Base-by-base conservation (phyloP, 2,797 vertebrate genomes). In the Thaleichthys pacificus region DNA sequence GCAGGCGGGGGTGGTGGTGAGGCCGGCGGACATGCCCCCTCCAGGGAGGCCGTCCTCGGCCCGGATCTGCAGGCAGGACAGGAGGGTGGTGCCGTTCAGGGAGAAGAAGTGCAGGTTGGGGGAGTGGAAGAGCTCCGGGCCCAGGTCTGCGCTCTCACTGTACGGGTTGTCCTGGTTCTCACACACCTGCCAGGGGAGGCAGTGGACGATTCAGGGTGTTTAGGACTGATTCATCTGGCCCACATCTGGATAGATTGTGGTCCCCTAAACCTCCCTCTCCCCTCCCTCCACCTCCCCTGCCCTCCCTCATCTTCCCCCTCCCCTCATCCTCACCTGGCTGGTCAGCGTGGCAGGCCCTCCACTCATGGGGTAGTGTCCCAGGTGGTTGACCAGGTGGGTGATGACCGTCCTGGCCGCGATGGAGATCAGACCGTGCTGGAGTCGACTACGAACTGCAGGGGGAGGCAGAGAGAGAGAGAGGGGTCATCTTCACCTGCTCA, bases 131-230 rank as follows among this genome's bases (percentile, higher is more conserved):
- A 99, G 97, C 78, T 99, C 96, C 54, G 96, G 95, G 77, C 96
- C 96, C 56, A 99, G 96, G 84, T 99, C 98, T 28, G 93, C 87
- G 63, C 94, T 96, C 86, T 97, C 96, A 79, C 94, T 96, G 88
- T 95, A 98, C 0, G 97, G 96, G 85, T 99, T 99, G 91, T 99
- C 98, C 0, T 98, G 97, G 90, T 97, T 98, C 89, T 99, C 98
- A 89, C 96, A 98, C 76, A 99, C 94, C 93, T 92, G 35, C 32
- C 42, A 1, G 73, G 65, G 77, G 79, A 24, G 70, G 35, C 26
- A 19, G n/a, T 30, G 11, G 42, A 47, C 1, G 42, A 47, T 47
- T 47, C 42, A 3, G 42, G 42, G 2, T 14, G 14, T 14, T 8
- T 47, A 47, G 42, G 42, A 47, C 9, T 2, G 9, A 11, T 47